A percentile compares a stretch with the other conserved stretches of the same genome.
Evolutionary conservation across 2,888 invertebrate genomes (phyloP).

Genomic region (Cabera pusaria): DNA sequence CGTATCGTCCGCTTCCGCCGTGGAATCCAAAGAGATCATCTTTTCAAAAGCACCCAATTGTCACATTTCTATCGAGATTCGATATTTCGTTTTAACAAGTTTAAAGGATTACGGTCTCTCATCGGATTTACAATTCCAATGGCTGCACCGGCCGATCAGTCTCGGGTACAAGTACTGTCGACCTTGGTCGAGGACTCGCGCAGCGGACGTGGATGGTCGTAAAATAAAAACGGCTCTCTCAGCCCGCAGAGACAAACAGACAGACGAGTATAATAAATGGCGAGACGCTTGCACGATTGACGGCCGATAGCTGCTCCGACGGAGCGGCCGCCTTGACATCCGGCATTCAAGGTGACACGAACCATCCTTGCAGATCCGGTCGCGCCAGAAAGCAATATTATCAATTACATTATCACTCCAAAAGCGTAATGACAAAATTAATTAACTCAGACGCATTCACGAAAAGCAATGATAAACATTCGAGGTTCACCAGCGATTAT

Average conservation of each 20-base stretch:
- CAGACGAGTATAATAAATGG: slow-evolving; percentile 68
- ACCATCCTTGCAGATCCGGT: slow-evolving; percentile 76
- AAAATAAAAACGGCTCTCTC: slow-evolving; percentile 73
- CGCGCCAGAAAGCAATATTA: slow-evolving; percentile 37
- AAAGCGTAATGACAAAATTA: slow-evolving; percentile 3
- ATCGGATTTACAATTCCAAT: slow-evolving; percentile 40
- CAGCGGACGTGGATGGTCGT: slow-evolving; percentile 75
- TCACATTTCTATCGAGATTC: slow-evolving; percentile 8
- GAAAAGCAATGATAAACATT: neutral
- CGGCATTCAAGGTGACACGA: slow-evolving; percentile 80
- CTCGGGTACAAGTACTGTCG: slow-evolving; percentile 51
- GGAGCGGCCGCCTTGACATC: slow-evolving; percentile 68
- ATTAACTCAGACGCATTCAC: slow-evolving; percentile 1
- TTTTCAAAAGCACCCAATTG: slow-evolving; percentile 35
- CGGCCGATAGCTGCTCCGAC: slow-evolving; percentile 74
- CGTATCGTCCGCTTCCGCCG: slow-evolving; percentile 68
- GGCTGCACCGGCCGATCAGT: slow-evolving; percentile 41
- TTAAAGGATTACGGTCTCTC: slow-evolving; percentile 11
- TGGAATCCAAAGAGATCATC: slow-evolving; percentile 50
- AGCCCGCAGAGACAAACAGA: slow-evolving; percentile 68
- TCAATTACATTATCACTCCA: slow-evolving; percentile 3
- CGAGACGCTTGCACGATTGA: slow-evolving; percentile 75
- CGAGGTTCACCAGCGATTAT: slow-evolving; percentile 5
- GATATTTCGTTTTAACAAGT: slow-evolving; percentile 10
- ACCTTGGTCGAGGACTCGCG: slow-evolving; percentile 70